Conservation (phyloP, 1,140 invertebrate species). For the Chlorops oryzae region DNA sequence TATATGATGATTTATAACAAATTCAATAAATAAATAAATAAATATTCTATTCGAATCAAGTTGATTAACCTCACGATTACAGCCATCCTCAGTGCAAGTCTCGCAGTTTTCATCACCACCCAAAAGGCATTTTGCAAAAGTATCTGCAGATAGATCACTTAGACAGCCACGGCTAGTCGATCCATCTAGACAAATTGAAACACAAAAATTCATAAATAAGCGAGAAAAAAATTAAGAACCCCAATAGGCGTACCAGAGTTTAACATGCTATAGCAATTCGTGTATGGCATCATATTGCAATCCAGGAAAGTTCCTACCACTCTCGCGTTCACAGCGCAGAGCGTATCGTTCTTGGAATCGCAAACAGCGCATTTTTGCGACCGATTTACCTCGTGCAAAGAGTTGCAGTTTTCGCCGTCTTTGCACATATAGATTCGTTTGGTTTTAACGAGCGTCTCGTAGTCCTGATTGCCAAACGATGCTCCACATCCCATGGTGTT, state of each 20-base stretch:
- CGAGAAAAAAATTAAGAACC: too few species aligned
- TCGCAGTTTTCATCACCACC: conserved; percentile 28
- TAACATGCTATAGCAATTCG: conserved; percentile 21
- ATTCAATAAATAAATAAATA: too few species aligned
- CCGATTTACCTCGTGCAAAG: conserved; percentile 13
- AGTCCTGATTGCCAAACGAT: conserved; percentile 34
- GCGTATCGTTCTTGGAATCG: conserved; percentile 27
- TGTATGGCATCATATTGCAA: conserved; percentile 32
- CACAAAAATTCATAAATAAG: background rate
- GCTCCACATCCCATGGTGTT: conserved; percentile 29
- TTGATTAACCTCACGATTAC: conserved; percentile 32
- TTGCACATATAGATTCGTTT: conserved; percentile 35
- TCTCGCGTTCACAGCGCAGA: conserved; percentile 25
- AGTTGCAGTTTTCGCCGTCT: conserved; percentile 28
- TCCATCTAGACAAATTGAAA: conserved; percentile 23
- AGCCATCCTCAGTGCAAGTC: conserved; percentile 27
- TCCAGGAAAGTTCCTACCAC: conserved; percentile 21
- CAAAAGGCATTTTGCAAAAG: conserved; percentile 31
- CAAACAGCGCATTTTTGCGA: conserved; percentile 32
- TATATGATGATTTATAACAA: too few species aligned
- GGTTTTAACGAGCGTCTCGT: conserved; percentile 30
- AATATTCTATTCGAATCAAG: too few species aligned
- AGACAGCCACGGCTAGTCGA: conserved; percentile 34
- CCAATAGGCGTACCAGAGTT: conserved; percentile 9
- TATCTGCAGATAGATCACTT: conserved; percentile 22